Base-by-base conservation (phyloP, 2,113 vertebrate species). In the Coryphaenoides rupestris region DNA sequence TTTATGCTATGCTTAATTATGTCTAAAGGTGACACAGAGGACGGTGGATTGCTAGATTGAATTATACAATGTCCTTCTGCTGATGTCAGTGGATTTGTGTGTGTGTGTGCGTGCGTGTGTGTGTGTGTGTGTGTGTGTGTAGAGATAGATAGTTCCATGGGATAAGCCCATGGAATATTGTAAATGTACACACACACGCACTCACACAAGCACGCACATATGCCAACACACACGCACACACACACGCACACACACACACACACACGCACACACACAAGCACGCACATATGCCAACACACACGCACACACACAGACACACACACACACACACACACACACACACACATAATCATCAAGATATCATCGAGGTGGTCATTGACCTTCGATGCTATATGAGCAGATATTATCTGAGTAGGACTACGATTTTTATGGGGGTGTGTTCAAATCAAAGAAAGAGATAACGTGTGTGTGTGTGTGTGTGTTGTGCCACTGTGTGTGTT, bases 231-330 rank as follows among this genome's bases (percentile, higher is more conserved):
- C 52, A 54, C 52, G 21, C 50, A 53, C 17, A 53, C 50, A 53
- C 50, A 4, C 50, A 19, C 50, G 9, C 50, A 54, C 52, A 3
- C 52, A 54, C 19, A 54, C 19, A 21, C 5, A 13, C 52, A 54
- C 52, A 54, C 52, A 13, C 52, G 10, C 52, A 19, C 52, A 54
- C 52, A 19, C 52, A 54, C 52, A 54, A n/a, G 21, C 52, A 54
- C 52, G 10, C 52, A 54, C 52, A 54, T 19, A 54, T 19, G 21
- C 19, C n/a, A n/a, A 54, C 52, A 54, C 52, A 54, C 52, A 54
- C 52, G 21, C 52, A 54, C 52, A 54, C 52, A 54, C 52, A 54
- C 52, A 54, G 19, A 54, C 52, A 54, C 52, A 54, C 52, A 54
- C 52, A 54, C 52, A 19, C 52, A 21, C 12, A 21, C 52, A 54